These are phyloP conservation scores for Artemia sp. DNA, from an alignment of 2,888 invertebrate species.

Conservation along the genomic window DNA sequence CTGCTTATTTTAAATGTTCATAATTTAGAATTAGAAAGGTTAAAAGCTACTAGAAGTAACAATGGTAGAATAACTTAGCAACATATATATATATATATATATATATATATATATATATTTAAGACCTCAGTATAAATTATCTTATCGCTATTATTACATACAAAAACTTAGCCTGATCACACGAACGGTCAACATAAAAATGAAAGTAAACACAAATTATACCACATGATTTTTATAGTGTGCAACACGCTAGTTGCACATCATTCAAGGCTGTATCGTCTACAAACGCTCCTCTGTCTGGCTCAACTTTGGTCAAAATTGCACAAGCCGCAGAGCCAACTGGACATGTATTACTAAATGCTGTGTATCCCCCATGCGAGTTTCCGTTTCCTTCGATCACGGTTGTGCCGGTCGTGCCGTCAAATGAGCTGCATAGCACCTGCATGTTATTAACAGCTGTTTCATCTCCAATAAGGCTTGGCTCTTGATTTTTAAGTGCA, in stretches of 20 bases:
- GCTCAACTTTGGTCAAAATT: not conserved
- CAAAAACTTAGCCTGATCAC: too few relatives aligned
- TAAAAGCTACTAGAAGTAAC: too few relatives aligned
- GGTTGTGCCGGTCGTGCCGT: constrained; percentile 4
- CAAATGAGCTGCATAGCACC: not conserved
- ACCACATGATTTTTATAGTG: not conserved
- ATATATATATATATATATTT: too few relatives aligned
- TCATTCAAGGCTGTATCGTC: constrained; percentile 6
- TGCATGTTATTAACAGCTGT: constrained; percentile 10
- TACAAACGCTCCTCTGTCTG: not conserved
- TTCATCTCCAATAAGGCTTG: not conserved
- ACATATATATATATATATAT: too few relatives aligned
- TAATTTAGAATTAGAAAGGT: too few relatives aligned
- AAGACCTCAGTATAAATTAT: too few relatives aligned
- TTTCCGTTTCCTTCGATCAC: not conserved
- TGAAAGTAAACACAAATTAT: too few relatives aligned
- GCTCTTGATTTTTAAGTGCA: constrained; percentile 10
- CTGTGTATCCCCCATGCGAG: constrained; percentile 6
- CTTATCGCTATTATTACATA: too few relatives aligned
- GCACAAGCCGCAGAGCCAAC: not conserved
- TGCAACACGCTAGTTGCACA: constrained; percentile 1
- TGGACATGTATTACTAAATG: constrained; percentile 5
- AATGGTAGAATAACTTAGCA: too few relatives aligned
- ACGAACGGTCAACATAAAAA: too few relatives aligned
- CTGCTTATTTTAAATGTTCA: too few relatives aligned